Evolutionary conservation across 2,113 vertebrate genomes (phyloP), one percentile per base, ranked within the genome.

Genomic region (Gobio gobio): DNA sequence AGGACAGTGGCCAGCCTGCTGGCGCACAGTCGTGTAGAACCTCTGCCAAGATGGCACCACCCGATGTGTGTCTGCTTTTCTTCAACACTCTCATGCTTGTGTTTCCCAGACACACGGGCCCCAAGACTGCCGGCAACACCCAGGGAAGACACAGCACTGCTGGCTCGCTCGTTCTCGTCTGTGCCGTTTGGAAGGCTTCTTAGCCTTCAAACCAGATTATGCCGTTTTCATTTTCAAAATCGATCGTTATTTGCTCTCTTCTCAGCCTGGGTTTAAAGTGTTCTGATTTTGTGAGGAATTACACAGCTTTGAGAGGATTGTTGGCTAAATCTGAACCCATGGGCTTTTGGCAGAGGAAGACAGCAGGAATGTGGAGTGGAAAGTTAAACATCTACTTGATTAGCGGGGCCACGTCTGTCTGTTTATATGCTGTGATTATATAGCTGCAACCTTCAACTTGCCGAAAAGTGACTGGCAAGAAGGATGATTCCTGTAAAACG

Each of bases 301-400:
- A 45, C 14, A 61, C 40, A 64, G 78, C 40, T 82, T 10, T 54
- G 45, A 33, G 20, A 36, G 61, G 26, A 63, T 47, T 63, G 40
- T 20, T 63, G 58, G 40, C 14, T 49, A 1, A 3, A 33, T 82
- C 26, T 29, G 24, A 68, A 54, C 45, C 45, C 63, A 10, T 49
- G 84, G 51, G 75, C 56, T 33, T 84, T 49, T 88, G 81, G 75
- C 47, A 85, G 12, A 33, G 33, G 43, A 59, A 58, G 29, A 63
- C 33, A 0, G n/a, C 36, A 54, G 66, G 63, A 75, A 63, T 79
- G 76, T 66, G 70, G 20, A 79, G 61, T 36, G 83, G 73, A 83
- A 78, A 66, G 75, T 84, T 83, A 49, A 47, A 88, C 86, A 88
- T 85, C 72, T 33, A 2, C 68, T 85, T 61, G 72, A 85, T 70